Percentiles rank a stretch among this genome's conserved stretches.
These are phyloP conservation scores for Pipistrellus pygmaeus DNA, from an alignment of 2,797 vertebrate genomes.

Conservation along the genomic window DNA sequence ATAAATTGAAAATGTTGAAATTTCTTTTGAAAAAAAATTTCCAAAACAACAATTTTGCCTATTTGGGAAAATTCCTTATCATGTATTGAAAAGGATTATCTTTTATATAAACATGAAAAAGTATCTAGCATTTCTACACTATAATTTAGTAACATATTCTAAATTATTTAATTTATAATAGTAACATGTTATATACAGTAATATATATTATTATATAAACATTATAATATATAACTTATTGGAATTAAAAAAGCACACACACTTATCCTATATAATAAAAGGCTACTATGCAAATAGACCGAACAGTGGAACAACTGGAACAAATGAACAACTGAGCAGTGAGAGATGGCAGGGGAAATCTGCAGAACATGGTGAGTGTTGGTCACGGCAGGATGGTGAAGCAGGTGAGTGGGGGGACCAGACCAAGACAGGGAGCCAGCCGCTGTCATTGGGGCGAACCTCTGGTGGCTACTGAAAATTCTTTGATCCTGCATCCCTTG, in stretches of 20 bases:
- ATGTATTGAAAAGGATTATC: conserved; percentile 3
- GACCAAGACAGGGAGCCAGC: too few relatives aligned
- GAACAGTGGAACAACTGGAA: too few relatives aligned
- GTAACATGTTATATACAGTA: background rate
- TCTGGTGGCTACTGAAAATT: too few relatives aligned
- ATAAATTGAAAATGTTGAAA: conserved; percentile 16
- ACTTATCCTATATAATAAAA: background rate
- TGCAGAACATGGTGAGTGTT: too few relatives aligned
- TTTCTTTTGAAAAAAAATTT: conserved; percentile 31
- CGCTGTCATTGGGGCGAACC: too few relatives aligned
- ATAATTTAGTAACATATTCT: background rate
- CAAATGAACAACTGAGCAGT: too few relatives aligned
- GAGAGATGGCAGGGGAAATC: too few relatives aligned
- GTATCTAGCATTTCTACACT: background rate
- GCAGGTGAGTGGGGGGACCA: too few relatives aligned
- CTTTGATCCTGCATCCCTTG: too few relatives aligned
- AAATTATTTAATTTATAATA: background rate
- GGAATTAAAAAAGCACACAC: background rate
- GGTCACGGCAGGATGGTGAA: too few relatives aligned
- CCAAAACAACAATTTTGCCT: background rate
- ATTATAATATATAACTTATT: background rate
- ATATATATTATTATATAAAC: background rate
- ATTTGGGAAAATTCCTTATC: background rate
- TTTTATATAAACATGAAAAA: conserved; percentile 12
- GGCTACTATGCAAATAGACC: too few relatives aligned